phyloP scores from a whole-genome alignment of 2,797 vertebrate species.

The Microchirus variegatus region DNA sequence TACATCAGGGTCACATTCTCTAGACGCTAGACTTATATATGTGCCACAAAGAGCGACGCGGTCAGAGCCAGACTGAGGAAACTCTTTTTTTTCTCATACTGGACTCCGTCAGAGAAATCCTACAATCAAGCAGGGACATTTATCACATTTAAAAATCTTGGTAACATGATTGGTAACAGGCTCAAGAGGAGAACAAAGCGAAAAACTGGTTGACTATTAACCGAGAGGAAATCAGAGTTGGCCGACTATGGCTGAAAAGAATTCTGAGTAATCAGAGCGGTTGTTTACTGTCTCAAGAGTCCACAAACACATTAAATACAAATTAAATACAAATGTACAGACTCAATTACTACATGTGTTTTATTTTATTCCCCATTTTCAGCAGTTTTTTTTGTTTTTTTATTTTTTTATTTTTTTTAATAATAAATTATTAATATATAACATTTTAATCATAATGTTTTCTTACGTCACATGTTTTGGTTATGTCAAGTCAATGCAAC shows the following conservation, averaged over 20 bases:
- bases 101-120: conserved; percentile 25
- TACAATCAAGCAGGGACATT: conserved; percentile 9
- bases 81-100: conserved; percentile 32
- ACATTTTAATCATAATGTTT: no score
- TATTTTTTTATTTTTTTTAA: background rate
- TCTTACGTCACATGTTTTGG: no score
- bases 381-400: background rate
- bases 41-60: conserved; percentile 21
- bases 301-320: conserved; percentile 2
- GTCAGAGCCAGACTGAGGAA: conserved; percentile 25
- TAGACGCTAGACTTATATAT: background rate
- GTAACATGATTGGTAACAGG: conserved; percentile 27
- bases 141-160: conserved; percentile 26
- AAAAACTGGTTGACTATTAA: conserved; percentile 33
- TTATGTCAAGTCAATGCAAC: no score
- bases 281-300: conserved; percentile 37
- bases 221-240: conserved; percentile 16
- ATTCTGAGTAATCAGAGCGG: conserved; percentile 17
- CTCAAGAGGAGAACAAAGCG: conserved; percentile 30
- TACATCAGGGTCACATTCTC: conserved; percentile 64
- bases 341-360: background rate
- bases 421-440: no score
- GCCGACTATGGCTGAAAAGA: conserved; percentile 24
- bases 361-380: background rate
- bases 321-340: conserved; percentile 2